Conservation (phyloP, 2,888 invertebrate genomes). For the Ennomos fuscantarius region DNA sequence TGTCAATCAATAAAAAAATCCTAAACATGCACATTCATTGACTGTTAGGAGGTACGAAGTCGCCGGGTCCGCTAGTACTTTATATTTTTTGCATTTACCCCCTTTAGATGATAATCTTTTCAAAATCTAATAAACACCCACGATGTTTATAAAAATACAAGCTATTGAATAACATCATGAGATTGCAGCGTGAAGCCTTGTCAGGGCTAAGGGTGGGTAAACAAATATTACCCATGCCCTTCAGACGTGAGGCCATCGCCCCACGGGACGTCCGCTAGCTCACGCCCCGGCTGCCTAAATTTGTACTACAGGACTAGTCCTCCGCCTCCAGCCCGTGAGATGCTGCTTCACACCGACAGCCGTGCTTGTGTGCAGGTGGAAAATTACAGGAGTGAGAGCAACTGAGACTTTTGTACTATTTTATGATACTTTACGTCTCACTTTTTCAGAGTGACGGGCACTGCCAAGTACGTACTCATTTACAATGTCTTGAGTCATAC, state of each 20-base stretch:
- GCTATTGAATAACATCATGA: conserved; percentile 1
- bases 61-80: no score
- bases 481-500: background rate
- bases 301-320: background rate
- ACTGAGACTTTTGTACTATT: background rate
- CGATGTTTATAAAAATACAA: background rate
- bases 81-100: no score
- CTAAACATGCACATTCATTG: no score
- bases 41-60: no score
- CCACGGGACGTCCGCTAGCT: conserved; percentile 38
- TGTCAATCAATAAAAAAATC: no score
- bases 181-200: conserved; percentile 15
- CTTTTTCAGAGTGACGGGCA: conserved; percentile 1
- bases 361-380: conserved; percentile 6
- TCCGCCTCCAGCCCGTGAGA: conserved; percentile 17
- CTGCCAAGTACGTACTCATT: background rate
- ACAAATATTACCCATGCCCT: conserved; percentile 40
- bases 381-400: conserved; percentile 1
- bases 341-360: conserved; percentile 26
- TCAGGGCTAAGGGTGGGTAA: conserved; percentile 11
- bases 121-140: background rate
- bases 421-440: conserved; percentile 1
- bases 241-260: conserved; percentile 51
- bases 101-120: background rate
- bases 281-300: conserved; percentile 35